Evolutionary conservation across 2,888 invertebrate genomes (phyloP).

Genomic region (Bombylius major): DNA sequence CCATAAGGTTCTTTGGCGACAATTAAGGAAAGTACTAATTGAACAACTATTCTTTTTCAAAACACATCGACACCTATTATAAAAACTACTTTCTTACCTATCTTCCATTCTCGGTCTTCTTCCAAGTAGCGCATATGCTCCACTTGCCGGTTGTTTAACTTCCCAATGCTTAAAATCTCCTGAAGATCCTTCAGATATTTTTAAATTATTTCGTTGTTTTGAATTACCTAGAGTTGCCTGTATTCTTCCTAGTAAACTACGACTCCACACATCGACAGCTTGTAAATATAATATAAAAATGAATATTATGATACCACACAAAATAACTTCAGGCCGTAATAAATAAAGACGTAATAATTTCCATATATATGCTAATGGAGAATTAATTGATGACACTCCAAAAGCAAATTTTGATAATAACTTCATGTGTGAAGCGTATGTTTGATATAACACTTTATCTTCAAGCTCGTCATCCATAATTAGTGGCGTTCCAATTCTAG

Average conservation of each 20-base stretch:
- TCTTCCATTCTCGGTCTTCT: constrained; percentile 89
- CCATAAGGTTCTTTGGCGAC: too few species aligned
- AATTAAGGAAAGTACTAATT: too few species aligned
- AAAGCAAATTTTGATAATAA: constrained; percentile 67
- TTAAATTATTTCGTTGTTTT: constrained; percentile 22
- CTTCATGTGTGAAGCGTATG: constrained; percentile 76
- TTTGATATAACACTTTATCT: constrained; percentile 77
- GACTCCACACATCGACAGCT: constrained; percentile 72
- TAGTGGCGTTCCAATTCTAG: background rate
- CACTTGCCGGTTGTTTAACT: constrained; percentile 57
- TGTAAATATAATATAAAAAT: constrained; percentile 68
- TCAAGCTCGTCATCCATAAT: constrained; percentile 85
- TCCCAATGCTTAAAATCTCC: constrained; percentile 59
- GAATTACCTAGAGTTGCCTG: constrained; percentile 30
- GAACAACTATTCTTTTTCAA: too few species aligned
- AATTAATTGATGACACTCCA: constrained; percentile 60
- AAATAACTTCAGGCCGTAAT: constrained; percentile 65
- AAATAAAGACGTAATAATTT: constrained; percentile 64
- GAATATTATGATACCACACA: constrained; percentile 57
- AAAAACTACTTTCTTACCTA: constrained; percentile 35
- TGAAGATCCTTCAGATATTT: constrained; percentile 20
- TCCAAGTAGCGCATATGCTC: constrained; percentile 84
- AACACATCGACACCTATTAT: too few species aligned
- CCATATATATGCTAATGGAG: constrained; percentile 64
- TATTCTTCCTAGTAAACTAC: constrained; percentile 48